These are phyloP conservation scores for Eleutherodactylus coqui DNA, from an alignment of 2,797 vertebrate genomes.

Conservation along the genomic window DNA sequence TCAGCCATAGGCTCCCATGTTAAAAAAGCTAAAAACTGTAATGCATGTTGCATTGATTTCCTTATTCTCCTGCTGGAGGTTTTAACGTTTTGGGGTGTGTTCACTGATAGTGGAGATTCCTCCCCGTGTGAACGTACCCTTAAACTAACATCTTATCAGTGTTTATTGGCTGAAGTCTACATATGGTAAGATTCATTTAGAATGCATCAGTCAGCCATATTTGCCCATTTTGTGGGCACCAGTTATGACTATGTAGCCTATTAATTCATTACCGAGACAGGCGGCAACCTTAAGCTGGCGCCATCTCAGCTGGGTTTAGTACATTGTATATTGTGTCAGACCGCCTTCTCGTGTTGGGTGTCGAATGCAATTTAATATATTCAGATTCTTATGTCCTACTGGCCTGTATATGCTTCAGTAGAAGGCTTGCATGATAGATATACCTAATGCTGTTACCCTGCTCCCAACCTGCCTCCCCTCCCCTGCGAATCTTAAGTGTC, in stretches of 20 bases:
- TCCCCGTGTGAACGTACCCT: too few species aligned
- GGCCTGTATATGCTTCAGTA: conserved; percentile 43
- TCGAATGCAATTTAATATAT: too few species aligned
- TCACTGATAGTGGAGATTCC: too few species aligned
- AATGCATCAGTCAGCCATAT: neutral
- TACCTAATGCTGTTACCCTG: conserved; percentile 1
- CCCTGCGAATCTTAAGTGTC: neutral
- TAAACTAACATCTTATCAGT: too few species aligned
- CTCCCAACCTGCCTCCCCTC: conserved; percentile 15
- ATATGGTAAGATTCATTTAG: neutral
- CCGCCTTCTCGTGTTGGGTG: neutral
- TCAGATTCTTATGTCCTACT: neutral
- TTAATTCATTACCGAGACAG: neutral
- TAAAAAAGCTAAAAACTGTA: too few species aligned
- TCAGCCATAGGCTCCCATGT: too few species aligned
- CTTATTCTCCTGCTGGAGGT: too few species aligned
- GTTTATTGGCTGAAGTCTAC: neutral
- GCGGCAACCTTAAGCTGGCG: neutral
- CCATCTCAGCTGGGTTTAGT: neutral
- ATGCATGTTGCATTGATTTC: too few species aligned
- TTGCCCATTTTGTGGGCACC: neutral
- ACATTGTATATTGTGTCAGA: neutral
- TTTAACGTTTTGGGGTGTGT: too few species aligned
- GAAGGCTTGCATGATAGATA: conserved; percentile 51
- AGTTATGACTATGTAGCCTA: too few species aligned